Evolutionary conservation across 2,797 vertebrate genomes (phyloP), one percentile per base, ranked within the genome.

Genomic region (Margarornis squamiger): DNA sequence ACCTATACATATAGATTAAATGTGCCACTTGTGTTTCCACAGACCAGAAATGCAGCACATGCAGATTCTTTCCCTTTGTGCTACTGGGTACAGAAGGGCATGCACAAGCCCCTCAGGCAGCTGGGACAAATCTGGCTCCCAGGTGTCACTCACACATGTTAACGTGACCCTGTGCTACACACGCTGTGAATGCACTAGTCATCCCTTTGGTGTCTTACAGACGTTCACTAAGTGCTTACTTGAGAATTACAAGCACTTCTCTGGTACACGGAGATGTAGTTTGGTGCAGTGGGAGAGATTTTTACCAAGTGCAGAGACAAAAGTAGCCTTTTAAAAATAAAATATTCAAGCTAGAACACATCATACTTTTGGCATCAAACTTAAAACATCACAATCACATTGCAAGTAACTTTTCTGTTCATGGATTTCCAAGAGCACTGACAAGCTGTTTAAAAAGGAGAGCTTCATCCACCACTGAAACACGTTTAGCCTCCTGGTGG

Each of bases 371-470:
- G 80, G 59, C 45, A 63, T 63, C 73, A 32, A 48, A 81, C 27
- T 84, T 66, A 26, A 52, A 92, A 67, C 13, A 5, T 77, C 71
- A 48, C 55, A 73, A 46, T 88, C 65, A 32, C 11, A 7, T 30
- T 22, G 45, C n/a, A 79, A 92, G 38, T 62, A 88, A 93, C 63
- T 88, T 84, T 76, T 82, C 79, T 67, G 67, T 43, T 49, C 14
- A 0, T 39, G 30, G 52, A 63, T 62, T 86, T 84, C 55, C 88
- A 86, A 49, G 73, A 86, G 52, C 38, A 30, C 73, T 70, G 74
- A 90, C 66, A 88, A 93, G 59, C 38, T 82, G 67, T 92, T 94
- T 93, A 94, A 59, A 95, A 90, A 90, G 59, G 7, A 82, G 36
- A 1, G 1, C 63, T 84, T 72, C 41, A 90, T 68, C 38, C 41